A percentile compares a stretch with the other conserved stretches of the same genome.
phyloP scores from a whole-genome alignment of 1,140 invertebrate species.

The Apis florea region DNA sequence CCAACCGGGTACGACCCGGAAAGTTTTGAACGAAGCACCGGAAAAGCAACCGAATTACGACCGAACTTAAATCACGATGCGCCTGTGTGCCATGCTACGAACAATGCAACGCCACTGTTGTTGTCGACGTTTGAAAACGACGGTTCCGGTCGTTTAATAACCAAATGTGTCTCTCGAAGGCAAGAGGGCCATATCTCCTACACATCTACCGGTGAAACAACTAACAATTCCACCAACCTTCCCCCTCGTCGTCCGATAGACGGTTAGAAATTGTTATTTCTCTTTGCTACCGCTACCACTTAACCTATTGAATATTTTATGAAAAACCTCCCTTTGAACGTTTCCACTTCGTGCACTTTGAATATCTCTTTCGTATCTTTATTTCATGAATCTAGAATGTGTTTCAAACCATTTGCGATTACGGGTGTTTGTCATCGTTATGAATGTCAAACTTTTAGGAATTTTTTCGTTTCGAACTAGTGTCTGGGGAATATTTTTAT shows the following conservation, averaged over 20 bases:
- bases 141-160: not conserved
- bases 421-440: not conserved
- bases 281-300: not conserved
- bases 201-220: not conserved
- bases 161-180: not conserved
- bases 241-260: not conserved
- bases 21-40: not conserved
- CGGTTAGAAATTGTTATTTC: conserved; percentile 17
- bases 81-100: not conserved
- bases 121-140: not conserved
- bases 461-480: too few relatives aligned
- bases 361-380: not conserved
- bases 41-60: conserved; percentile 5
- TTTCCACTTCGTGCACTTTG: not conserved
- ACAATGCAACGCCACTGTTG: not conserved
- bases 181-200: not conserved
- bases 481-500: too few relatives aligned
- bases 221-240: not conserved
- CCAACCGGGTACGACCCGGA: too few relatives aligned
- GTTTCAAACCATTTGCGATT: not conserved
- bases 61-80: not conserved
- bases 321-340: not conserved
- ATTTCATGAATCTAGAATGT: not conserved
- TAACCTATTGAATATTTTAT: conserved; percentile 9
- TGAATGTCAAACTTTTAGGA: too few relatives aligned